These are phyloP conservation scores for Ranitomeya variabilis DNA, from an alignment of 2,113 vertebrate genomes.

Conservation along the genomic window DNA sequence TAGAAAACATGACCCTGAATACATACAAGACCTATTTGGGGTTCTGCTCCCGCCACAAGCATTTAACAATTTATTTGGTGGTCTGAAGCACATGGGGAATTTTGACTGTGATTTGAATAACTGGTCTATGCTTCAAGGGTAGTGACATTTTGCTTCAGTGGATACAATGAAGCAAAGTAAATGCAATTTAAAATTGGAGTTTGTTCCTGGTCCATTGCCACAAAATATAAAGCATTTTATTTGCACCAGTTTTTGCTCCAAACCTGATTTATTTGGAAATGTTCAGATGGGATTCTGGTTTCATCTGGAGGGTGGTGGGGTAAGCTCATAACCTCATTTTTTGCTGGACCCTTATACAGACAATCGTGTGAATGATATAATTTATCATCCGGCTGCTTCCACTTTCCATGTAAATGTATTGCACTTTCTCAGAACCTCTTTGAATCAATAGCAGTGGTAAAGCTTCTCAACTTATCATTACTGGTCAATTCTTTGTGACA, in stretches of 20 bases:
- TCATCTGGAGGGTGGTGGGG: conserved; percentile 6
- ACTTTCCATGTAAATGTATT: conserved; percentile 58
- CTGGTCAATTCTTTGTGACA: conserved; percentile 51
- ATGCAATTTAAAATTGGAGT: conserved; percentile 44
- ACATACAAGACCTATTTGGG: conserved; percentile 28
- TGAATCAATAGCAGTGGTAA: conserved; percentile 45
- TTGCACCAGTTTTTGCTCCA: conserved; percentile 41
- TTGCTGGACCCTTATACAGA: conserved; percentile 31
- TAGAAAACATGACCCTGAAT: conserved; percentile 28
- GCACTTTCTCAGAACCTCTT: conserved; percentile 47
- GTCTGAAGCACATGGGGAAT: conserved; percentile 34
- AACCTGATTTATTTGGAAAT: conserved; percentile 43
- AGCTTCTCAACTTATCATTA: conserved; percentile 52
- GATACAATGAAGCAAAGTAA: conserved; percentile 45
- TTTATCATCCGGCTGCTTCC: conserved; percentile 57
- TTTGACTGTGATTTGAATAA: conserved; percentile 44
- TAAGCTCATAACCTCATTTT: conserved; percentile 26
- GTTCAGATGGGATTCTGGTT: conserved; percentile 36
- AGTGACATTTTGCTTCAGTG: conserved; percentile 49
- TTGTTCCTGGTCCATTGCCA: conserved; percentile 35
- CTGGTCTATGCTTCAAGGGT: conserved; percentile 35
- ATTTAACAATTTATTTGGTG: conserved; percentile 47
- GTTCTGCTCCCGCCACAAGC: conserved; percentile 19
- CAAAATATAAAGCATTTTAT: conserved; percentile 32
- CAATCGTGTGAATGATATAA: conserved; percentile 48